Evolutionary conservation across 1,140 invertebrate species (phyloP).

Genomic region (Plutomurus gul): DNA sequence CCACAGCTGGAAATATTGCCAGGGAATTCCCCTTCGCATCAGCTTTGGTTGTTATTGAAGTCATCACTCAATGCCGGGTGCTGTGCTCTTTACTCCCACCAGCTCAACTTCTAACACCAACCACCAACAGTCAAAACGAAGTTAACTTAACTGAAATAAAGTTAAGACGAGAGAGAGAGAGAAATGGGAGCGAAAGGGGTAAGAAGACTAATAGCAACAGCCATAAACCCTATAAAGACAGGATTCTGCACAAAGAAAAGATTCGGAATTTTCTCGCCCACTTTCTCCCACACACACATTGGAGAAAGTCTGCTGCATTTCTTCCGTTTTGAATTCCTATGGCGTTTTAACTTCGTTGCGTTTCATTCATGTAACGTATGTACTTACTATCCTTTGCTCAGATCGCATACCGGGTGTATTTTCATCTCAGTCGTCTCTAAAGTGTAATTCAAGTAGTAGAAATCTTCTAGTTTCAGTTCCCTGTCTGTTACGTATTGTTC

Average conservation of each 20-base stretch:
- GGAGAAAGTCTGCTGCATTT: neutral
- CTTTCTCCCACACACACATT: neutral
- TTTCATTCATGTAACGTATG: neutral
- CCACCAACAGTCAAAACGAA: conserved; percentile 17
- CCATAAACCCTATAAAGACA: too few species aligned
- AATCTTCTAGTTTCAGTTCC: too few species aligned
- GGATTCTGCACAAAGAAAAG: too few species aligned
- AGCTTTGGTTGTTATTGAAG: conserved; percentile 39
- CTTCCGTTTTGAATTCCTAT: neutral
- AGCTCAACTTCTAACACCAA: neutral
- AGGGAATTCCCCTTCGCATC: conserved; percentile 32
- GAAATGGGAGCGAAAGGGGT: neutral
- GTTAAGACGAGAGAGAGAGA: conserved; percentile 9
- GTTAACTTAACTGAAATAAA: conserved; percentile 27
- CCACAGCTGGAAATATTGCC: conserved; percentile 24
- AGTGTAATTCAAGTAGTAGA: neutral
- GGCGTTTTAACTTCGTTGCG: neutral
- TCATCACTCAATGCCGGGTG: conserved; percentile 45
- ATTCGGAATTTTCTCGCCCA: too few species aligned
- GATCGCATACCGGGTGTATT: too few species aligned
- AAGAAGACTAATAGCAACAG: too few species aligned
- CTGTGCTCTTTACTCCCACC: neutral
- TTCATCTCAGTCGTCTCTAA: neutral
- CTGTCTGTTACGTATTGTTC: too few species aligned
- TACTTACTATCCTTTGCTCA: too few species aligned